These are phyloP conservation scores for Exocentrus adspersus DNA, from an alignment of 2,888 invertebrate genomes.

Conservation along the genomic window DNA sequence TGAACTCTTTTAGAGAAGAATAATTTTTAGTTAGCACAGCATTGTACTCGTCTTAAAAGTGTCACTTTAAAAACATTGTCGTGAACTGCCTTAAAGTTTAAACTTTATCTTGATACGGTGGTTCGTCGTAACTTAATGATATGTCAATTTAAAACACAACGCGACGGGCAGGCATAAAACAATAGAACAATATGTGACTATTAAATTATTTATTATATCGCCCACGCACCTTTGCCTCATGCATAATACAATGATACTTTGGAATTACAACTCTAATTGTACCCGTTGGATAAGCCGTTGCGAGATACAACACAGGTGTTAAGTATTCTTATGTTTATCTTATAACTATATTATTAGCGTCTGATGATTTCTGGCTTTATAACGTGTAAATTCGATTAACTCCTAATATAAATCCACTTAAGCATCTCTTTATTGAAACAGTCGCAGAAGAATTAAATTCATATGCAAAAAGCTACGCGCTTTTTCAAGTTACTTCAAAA, in stretches of 20 bases:
- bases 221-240: slow-evolving; percentile 36
- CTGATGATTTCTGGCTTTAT: slow-evolving; percentile 17
- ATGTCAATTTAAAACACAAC: slow-evolving; percentile 54
- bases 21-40: neutral
- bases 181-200: slow-evolving; percentile 51
- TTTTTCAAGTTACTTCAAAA: no score
- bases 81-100: slow-evolving; percentile 13
- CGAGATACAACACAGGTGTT: slow-evolving; percentile 36
- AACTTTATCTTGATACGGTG: slow-evolving; percentile 25
- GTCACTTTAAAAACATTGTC: slow-evolving; percentile 12
- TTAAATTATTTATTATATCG: slow-evolving; percentile 45
- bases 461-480: no score
- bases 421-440: slow-evolving; percentile 10
- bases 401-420: slow-evolving; percentile 1
- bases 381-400: slow-evolving; percentile 16
- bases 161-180: slow-evolving; percentile 49
- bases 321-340: slow-evolving; percentile 25
- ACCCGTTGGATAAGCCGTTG: slow-evolving; percentile 31
- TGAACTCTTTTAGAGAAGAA: no score
- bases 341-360: slow-evolving; percentile 18
- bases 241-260: slow-evolving; percentile 41
- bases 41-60: slow-evolving; percentile 7
- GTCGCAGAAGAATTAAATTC: no score
- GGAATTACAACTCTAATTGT: slow-evolving; percentile 43
- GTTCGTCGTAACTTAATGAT: slow-evolving; percentile 48